phyloP scores from a whole-genome alignment of 2,888 invertebrate species.

The Agrotis puta region DNA sequence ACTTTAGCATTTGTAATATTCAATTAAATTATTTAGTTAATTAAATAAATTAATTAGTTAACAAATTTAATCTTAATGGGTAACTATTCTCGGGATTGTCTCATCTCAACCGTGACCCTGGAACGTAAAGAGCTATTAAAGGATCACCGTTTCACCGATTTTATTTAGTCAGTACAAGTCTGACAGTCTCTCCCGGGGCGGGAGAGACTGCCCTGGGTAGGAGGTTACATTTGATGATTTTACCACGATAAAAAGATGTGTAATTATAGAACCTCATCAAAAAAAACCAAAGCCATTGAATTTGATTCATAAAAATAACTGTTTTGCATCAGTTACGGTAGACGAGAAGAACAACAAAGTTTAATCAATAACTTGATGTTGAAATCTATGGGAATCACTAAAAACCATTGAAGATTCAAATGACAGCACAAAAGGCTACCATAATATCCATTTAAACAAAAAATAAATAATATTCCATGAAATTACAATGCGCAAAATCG shows the following conservation, averaged over 20 bases:
- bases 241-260: too few relatives aligned
- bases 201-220: too few relatives aligned
- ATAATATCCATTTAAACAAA: slow-evolving; percentile 41
- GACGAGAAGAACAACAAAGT: slow-evolving; percentile 3
- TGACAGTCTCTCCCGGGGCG: too few relatives aligned
- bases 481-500: slow-evolving; percentile 64
- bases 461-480: slow-evolving; percentile 63
- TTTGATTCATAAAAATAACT: slow-evolving; percentile 33
- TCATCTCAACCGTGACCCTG: too few relatives aligned
- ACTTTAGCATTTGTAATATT: too few relatives aligned
- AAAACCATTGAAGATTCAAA: slow-evolving; percentile 36
- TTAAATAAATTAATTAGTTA: too few relatives aligned
- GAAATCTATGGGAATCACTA: slow-evolving; percentile 41
- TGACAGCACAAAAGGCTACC: slow-evolving; percentile 31
- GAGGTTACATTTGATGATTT: too few relatives aligned
- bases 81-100: too few relatives aligned
- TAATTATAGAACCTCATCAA: not conserved
- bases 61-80: not conserved
- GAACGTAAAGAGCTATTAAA: too few relatives aligned
- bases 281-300: not conserved
- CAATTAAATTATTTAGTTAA: not conserved
- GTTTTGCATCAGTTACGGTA: slow-evolving; percentile 10
- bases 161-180: too few relatives aligned
- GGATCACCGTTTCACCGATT: too few relatives aligned
- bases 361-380: slow-evolving; percentile 27